Evolutionary conservation across 2,113 vertebrate genomes (phyloP), one percentile per base, ranked within the genome.

Genomic region (Calypte anna): DNA sequence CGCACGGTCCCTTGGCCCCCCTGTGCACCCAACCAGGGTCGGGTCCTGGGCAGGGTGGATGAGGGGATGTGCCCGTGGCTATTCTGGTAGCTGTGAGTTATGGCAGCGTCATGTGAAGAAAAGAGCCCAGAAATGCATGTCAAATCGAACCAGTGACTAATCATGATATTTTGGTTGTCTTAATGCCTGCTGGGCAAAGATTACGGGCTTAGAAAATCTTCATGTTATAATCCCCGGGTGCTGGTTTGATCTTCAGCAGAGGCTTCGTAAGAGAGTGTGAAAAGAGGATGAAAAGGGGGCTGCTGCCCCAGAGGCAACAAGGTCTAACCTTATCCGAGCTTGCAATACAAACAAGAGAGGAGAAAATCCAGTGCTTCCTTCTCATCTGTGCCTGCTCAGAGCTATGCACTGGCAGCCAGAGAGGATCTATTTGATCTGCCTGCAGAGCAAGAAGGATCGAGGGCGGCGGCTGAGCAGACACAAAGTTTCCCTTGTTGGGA

Each of bases 71-170:
- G 96, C 95, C 90, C 77, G 96, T 14, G 82, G 97, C 98, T 98
- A 98, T 98, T 98, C 97, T 97, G 97, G 98, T 98, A 97, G 55
- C 92, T 90, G 95, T 98, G 98, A 98, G 97, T 95, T 98, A 96
- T 74, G 36, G 36, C 68, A 61, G 96, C 94, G 97, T 98, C 97
- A 98, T 96, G 97, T 97, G 96, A 96, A 85, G 97, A 88, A 81
- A 78, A 90, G 94, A 86, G 94, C 73, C 84, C 92, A 95, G 97
- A 95, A 94, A 97, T 94, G 95, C 96, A 80, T 80, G 95, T 95
- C 97, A 97, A 96, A 97, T 96, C 84, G 55, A 95, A 97, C 93
- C 94, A 90, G 94, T 97, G 98, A 98, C 97, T 83, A 97, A 98
- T 98, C 93, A 96, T 20, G 93, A 96, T 98, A 98, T 98, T 97